These are phyloP conservation scores for Pyrrhia umbra DNA, from an alignment of 2,888 invertebrate species.

Conservation along the genomic window DNA sequence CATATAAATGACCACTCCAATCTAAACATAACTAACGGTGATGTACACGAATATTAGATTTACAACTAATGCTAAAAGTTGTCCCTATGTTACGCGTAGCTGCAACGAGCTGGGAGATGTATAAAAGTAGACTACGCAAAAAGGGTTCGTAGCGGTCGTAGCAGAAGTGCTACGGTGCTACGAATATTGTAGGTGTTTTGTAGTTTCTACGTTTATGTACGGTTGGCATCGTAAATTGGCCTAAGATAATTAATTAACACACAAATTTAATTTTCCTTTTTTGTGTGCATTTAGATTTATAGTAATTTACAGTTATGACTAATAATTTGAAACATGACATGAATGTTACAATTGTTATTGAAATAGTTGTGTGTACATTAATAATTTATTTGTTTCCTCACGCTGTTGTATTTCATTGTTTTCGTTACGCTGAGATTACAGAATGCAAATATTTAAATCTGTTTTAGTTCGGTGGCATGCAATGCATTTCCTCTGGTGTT, in stretches of 20 bases:
- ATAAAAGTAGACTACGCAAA: not conserved
- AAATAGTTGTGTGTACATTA: not conserved
- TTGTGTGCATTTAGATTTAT: too few species aligned
- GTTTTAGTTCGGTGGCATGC: not conserved
- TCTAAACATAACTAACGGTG: slow-evolving; percentile 20
- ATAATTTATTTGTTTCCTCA: slow-evolving; percentile 12
- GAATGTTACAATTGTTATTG: too few species aligned
- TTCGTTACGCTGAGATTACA: not conserved
- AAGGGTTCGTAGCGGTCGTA: not conserved
- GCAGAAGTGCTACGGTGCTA: not conserved
- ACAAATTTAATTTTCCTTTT: too few species aligned
- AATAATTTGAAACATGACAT: too few species aligned
- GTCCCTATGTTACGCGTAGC: not conserved
- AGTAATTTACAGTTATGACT: too few species aligned
- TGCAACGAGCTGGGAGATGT: not conserved
- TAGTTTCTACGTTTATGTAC: not conserved
- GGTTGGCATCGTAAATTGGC: not conserved
- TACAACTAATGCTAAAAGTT: slow-evolving; percentile 39
- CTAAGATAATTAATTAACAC: too few species aligned
- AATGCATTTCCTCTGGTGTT: not conserved
- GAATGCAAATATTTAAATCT: slow-evolving; percentile 21
- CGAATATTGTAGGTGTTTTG: not conserved
- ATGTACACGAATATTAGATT: slow-evolving; percentile 42
- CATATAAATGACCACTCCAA: slow-evolving; percentile 40
- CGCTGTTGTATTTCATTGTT: not conserved